These are phyloP conservation scores for Drosophila ambigua DNA, from an alignment of 1,140 invertebrate genomes.

Conservation along the genomic window DNA sequence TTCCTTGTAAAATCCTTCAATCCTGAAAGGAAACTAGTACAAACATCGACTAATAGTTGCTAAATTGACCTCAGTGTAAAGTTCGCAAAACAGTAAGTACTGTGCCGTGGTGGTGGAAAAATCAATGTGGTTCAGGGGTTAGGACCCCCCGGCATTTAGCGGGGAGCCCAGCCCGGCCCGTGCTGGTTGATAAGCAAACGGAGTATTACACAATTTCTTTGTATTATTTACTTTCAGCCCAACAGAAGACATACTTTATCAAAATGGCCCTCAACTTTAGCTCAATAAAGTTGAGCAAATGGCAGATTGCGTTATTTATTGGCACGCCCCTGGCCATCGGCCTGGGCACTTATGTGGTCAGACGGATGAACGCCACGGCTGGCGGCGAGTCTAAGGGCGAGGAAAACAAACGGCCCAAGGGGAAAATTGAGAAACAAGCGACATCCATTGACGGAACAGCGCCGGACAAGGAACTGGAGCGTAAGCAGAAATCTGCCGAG, in stretches of 20 bases:
- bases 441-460: constrained; percentile 84
- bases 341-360: constrained; percentile 92
- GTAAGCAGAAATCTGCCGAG: constrained; percentile 85
- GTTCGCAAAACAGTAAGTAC: constrained; percentile 55
- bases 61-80: constrained; percentile 72
- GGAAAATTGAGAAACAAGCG: constrained; percentile 78
- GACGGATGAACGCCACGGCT: constrained; percentile 82
- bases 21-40: constrained; percentile 58
- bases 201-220: constrained; percentile 66
- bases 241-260: constrained; percentile 22
- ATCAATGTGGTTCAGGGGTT: constrained; percentile 59
- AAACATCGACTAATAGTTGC: constrained; percentile 54
- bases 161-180: constrained; percentile 22
- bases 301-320: constrained; percentile 86
- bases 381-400: constrained; percentile 30
- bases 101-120: constrained; percentile 32
- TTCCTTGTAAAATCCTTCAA: constrained; percentile 31
- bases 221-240: constrained; percentile 48
- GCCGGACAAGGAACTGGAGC: constrained; percentile 83
- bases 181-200: constrained; percentile 53
- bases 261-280: constrained; percentile 67
- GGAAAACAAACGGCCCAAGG: constrained; percentile 31
- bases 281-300: constrained; percentile 83
- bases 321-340: constrained; percentile 92
- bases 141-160: constrained; percentile 54